These are phyloP conservation scores for Pseudomugil gertrudae DNA, from an alignment of 2,797 vertebrate genomes.

Conservation along the genomic window DNA sequence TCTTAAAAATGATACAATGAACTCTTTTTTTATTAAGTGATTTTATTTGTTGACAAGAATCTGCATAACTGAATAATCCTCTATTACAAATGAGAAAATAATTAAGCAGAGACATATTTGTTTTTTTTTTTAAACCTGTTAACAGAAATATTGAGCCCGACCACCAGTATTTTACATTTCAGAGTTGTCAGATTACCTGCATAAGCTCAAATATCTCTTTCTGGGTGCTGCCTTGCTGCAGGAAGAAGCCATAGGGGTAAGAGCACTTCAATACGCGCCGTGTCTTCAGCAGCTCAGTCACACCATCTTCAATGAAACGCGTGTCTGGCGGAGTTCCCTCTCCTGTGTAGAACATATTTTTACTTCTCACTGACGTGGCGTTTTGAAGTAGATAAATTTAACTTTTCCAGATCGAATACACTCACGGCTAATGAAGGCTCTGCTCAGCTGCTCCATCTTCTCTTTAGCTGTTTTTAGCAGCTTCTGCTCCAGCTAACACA, in stretches of 20 bases:
- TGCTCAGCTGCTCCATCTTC: slow-evolving; percentile 98
- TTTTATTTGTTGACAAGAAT: background rate
- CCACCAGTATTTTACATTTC: background rate
- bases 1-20: background rate
- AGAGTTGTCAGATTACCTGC: slow-evolving; percentile 85
- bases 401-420: background rate
- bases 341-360: slow-evolving; percentile 74
- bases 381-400: background rate
- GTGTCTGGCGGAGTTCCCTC: slow-evolving; percentile 95
- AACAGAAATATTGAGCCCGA: background rate
- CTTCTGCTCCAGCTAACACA: slow-evolving; percentile 91
- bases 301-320: slow-evolving; percentile 98
- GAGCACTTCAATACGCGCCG: slow-evolving; percentile 99
- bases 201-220: slow-evolving; percentile 99
- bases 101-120: background rate
- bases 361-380: background rate
- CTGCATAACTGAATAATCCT: background rate
- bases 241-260: slow-evolving; percentile 98
- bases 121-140: background rate
- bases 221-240: slow-evolving; percentile 99
- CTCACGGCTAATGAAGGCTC: slow-evolving; percentile 95
- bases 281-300: slow-evolving; percentile 96
- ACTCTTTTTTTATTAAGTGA: background rate
- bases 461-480: slow-evolving; percentile 99
- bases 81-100: background rate